phyloP scores from a whole-genome alignment of 30 jellyfish, hydroid and myxozoan genomes.

The Turritopsis rubra region DNA sequence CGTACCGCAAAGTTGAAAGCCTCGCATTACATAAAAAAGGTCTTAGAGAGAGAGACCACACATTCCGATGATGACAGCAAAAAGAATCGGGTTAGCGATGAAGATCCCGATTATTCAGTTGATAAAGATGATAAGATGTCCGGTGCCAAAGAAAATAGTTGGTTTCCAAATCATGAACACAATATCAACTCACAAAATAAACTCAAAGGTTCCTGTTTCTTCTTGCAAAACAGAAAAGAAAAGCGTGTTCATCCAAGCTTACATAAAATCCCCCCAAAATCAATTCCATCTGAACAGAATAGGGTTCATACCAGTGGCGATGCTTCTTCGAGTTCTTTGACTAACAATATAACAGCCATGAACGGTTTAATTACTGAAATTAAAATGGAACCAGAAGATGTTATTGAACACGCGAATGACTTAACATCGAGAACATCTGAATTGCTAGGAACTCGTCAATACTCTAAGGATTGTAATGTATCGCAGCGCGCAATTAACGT shows the following conservation, averaged over 20 bases:
- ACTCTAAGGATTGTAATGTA: no score
- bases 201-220: no score
- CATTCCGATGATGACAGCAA: neutral
- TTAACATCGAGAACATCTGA: neutral
- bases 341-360: no score
- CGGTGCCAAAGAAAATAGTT: no score
- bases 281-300: neutral
- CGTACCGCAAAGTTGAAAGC: constrained; percentile 14
- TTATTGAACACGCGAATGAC: neutral
- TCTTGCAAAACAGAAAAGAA: no score
- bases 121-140: neutral
- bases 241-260: neutral
- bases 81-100: neutral
- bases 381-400: neutral
- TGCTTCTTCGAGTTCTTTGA: no score
- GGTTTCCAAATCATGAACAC: no score
- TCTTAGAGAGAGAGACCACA: neutral
- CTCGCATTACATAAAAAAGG: neutral
- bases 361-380: no score
- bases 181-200: no score
- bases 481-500: no score
- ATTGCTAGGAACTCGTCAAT: no score
- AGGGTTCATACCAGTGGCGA: neutral
- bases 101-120: neutral
- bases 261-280: neutral